These are phyloP conservation scores for Cosmia pyralina DNA, from an alignment of 2,888 invertebrate genomes.

Conservation along the genomic window DNA sequence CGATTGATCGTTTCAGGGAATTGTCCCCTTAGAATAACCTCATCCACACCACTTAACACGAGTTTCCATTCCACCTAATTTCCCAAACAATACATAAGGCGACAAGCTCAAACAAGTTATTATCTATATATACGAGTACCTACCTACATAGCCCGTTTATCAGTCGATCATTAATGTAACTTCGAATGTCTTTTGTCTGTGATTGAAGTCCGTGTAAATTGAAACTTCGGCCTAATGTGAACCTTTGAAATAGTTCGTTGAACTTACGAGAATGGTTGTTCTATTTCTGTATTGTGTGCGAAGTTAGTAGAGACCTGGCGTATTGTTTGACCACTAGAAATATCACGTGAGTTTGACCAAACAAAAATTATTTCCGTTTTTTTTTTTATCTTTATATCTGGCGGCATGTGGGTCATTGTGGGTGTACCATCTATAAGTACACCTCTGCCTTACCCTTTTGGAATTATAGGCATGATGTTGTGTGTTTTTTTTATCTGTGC, in stretches of 20 bases:
- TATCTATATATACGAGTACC: slow-evolving; percentile 1
- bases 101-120: slow-evolving; percentile 33
- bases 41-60: not conserved
- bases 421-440: no score
- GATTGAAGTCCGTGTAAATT: slow-evolving; percentile 29
- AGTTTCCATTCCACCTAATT: slow-evolving; percentile 13
- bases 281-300: slow-evolving; percentile 9
- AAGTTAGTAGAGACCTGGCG: not conserved
- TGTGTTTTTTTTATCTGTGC: no score
- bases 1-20: no score
- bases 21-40: not conserved
- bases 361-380: not conserved
- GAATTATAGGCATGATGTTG: no score
- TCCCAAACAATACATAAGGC: not conserved
- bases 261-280: slow-evolving; percentile 20
- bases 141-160: slow-evolving; percentile 16
- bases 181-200: slow-evolving; percentile 21
- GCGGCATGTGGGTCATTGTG: no score
- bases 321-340: not conserved
- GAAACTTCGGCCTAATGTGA: slow-evolving; percentile 14
- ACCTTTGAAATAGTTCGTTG: slow-evolving; percentile 37
- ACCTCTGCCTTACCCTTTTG: no score
- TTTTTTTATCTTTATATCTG: no score
- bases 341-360: not conserved
- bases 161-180: slow-evolving; percentile 25